Conservation (phyloP, 2,888 invertebrate genomes). For the Hypena proboscidalis region DNA sequence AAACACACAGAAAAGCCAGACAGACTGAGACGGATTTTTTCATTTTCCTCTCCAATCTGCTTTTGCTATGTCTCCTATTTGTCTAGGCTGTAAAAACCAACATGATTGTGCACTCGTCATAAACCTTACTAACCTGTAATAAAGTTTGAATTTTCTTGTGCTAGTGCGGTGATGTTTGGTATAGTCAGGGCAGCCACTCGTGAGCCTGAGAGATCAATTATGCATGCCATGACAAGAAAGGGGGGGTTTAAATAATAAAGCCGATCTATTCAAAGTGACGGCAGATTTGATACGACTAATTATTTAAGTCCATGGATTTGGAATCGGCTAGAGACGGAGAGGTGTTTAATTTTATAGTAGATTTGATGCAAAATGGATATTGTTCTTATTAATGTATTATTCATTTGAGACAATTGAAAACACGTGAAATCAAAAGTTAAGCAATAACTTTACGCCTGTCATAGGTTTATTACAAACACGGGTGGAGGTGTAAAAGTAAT, state of each 20-base stretch:
- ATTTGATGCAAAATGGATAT: too few species aligned
- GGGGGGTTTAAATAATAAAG: conserved; percentile 59
- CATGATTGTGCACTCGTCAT: not conserved
- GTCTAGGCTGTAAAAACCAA: conserved; percentile 32
- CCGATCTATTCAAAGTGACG: conserved; percentile 43
- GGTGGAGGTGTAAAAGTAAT: too few species aligned
- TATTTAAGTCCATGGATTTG: conserved; percentile 36
- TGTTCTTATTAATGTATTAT: too few species aligned
- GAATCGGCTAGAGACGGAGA: conserved; percentile 10
- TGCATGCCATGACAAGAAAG: conserved; percentile 60
- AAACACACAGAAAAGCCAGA: conserved; percentile 39
- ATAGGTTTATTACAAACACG: too few species aligned
- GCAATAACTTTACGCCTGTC: too few species aligned
- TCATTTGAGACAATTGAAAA: too few species aligned
- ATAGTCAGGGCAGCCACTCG: conserved; percentile 47
- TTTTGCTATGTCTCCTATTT: conserved; percentile 50
- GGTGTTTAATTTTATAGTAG: too few species aligned
- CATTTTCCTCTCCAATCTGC: conserved; percentile 46
- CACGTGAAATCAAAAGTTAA: too few species aligned
- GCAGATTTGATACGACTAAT: conserved; percentile 48
- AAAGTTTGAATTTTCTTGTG: conserved; percentile 37
- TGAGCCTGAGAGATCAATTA: conserved; percentile 62
- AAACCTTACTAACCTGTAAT: conserved; percentile 16
- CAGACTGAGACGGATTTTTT: conserved; percentile 39
- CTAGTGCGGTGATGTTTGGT: conserved; percentile 6